These are phyloP conservation scores for Eupithecia dodoneata DNA, from an alignment of 2,888 invertebrate genomes.

Conservation along the genomic window DNA sequence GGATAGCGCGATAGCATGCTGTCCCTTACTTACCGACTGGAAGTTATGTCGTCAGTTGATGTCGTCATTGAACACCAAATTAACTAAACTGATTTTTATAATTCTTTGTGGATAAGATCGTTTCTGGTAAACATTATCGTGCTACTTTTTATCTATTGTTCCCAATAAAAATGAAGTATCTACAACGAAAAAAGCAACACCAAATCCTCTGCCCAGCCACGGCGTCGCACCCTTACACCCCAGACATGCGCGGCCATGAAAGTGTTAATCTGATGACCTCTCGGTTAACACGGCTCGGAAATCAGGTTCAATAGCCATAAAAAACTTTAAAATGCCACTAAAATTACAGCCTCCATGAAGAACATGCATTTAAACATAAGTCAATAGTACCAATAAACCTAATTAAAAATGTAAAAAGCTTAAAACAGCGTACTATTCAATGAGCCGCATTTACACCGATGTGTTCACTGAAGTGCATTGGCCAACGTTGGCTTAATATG, in stretches of 20 bases:
- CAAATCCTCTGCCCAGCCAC: background rate
- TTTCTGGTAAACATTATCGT: too few relatives aligned
- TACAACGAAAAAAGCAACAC: too few relatives aligned
- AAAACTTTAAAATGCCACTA: background rate
- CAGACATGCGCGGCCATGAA: too few relatives aligned
- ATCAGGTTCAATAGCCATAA: background rate
- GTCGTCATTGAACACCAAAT: background rate
- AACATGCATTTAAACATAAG: constrained; percentile 5
- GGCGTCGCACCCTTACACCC: too few relatives aligned
- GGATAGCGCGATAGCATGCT: too few relatives aligned
- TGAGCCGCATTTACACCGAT: background rate
- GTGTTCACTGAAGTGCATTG: background rate
- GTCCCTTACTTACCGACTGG: too few relatives aligned
- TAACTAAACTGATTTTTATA: background rate
- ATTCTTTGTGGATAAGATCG: background rate
- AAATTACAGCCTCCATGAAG: background rate
- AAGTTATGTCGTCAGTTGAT: too few relatives aligned
- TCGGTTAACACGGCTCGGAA: background rate
- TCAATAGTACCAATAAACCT: constrained; percentile 8
- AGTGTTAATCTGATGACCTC: background rate
- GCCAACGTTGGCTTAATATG: background rate
- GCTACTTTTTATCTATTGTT: too few relatives aligned
- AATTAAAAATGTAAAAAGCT: background rate
- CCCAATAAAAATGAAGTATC: too few relatives aligned
- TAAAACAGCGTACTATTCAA: background rate